phyloP scores from a whole-genome alignment of 1,140 invertebrate species.

The Bemisia tabaci region DNA sequence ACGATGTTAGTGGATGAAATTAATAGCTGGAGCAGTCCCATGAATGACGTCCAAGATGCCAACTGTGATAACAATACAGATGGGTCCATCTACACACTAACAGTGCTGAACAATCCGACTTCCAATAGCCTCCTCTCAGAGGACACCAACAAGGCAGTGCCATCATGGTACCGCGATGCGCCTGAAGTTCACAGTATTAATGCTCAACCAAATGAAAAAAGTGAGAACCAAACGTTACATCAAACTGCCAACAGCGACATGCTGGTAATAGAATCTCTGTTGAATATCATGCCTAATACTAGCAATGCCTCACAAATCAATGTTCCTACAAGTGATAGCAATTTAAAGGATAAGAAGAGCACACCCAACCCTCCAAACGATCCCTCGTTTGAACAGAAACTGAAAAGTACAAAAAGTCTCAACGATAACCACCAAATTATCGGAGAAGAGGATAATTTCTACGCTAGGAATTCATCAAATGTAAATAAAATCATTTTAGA shows the following conservation, averaged over 20 bases:
- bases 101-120: conserved; percentile 37
- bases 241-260: neutral
- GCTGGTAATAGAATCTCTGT: conserved; percentile 48
- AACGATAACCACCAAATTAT: neutral
- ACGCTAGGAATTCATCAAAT: neutral
- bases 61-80: conserved; percentile 32
- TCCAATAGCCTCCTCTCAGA: conserved; percentile 17
- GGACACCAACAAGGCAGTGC: conserved; percentile 4
- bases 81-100: conserved; percentile 40
- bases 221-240: neutral
- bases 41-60: neutral
- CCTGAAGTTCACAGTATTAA: conserved; percentile 7
- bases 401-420: neutral
- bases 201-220: neutral
- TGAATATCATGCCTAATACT: conserved; percentile 38
- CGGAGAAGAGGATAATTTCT: neutral
- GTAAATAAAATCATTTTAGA: neutral
- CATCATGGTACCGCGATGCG: conserved; percentile 8
- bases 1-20: neutral
- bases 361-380: neutral
- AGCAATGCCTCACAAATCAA: conserved; percentile 27
- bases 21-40: neutral
- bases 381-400: neutral
- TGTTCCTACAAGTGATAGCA: conserved; percentile 37
- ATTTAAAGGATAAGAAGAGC: conserved; percentile 21